phyloP scores from a whole-genome alignment of 2,888 invertebrate genomes.

The Agrilus mali region DNA sequence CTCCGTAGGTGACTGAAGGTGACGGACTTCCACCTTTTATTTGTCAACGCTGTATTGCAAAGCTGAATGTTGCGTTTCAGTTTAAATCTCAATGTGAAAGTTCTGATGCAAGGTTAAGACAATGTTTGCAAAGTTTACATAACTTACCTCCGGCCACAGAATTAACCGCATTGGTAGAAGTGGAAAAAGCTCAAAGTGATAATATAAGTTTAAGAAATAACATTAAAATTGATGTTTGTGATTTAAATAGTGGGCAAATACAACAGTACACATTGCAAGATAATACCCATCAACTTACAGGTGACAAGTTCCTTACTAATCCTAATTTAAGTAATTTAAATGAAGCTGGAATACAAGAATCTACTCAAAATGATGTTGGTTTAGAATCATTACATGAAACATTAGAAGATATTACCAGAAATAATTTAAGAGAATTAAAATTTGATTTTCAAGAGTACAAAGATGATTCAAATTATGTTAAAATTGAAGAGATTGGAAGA shows the following conservation, averaged over 20 bases:
- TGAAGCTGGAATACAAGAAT: too few relatives aligned
- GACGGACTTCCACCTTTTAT: slow-evolving; percentile 23
- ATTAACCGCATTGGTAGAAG: slow-evolving; percentile 24
- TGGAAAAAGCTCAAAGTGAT: slow-evolving; percentile 21
- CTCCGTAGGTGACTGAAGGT: slow-evolving; percentile 19
- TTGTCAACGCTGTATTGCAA: slow-evolving; percentile 21
- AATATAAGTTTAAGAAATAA: slow-evolving; percentile 2
- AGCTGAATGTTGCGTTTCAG: slow-evolving; percentile 22
- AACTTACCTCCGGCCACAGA: slow-evolving; percentile 21
- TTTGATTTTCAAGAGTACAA: too few relatives aligned
- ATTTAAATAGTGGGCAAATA: too few relatives aligned
- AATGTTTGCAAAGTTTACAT: slow-evolving; percentile 19
- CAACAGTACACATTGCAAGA: too few relatives aligned
- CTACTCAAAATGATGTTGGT: too few relatives aligned
- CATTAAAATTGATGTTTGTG: not conserved
- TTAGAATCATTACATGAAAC: too few relatives aligned
- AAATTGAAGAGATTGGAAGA: slow-evolving; percentile 6
- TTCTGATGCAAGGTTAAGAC: slow-evolving; percentile 21
- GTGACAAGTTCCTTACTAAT: too few relatives aligned
- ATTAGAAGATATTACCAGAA: too few relatives aligned
- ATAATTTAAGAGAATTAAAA: too few relatives aligned
- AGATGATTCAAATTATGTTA: not conserved
- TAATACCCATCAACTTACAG: too few relatives aligned
- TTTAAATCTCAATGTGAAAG: slow-evolving; percentile 24
- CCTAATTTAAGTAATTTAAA: too few relatives aligned